Base-by-base conservation (phyloP, 2,888 invertebrate genomes). In the Camptogramma bilineatum region DNA sequence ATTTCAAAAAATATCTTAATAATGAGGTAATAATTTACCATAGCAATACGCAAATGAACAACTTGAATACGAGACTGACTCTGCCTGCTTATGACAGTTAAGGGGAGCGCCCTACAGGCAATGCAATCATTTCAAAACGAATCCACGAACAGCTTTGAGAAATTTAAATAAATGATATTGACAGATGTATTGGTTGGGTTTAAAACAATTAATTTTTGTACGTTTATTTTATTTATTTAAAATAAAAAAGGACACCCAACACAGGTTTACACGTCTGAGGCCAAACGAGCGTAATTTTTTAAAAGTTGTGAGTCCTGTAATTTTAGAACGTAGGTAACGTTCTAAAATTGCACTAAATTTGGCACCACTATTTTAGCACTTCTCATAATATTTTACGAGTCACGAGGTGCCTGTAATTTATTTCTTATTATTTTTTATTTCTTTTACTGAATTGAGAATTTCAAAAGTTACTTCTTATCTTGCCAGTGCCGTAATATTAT, bases 121-220 rank as follows among this genome's bases (percentile, higher is more conserved):
- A 42, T 42, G 61, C 54, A 62, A 62, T 62, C 61, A 62, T 62
- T 62, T 55, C 44, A 55, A 62, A 50, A 42, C 53, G 53, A 60
- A 61, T 53, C 48, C 50, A 54, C 48, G 52, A 31, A 39, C 17
- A 13, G 39, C 1, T 17, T 4, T 4, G 46, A n/a, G 39, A 39
- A 48, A 17, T 18, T 18, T 4, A 18, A 31, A 18, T 16, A 0
- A 1, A 39, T 60, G n/a, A n/a, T 48, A 1, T 21, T 53, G 53
- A 48, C 34, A 58, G 44, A 13, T 21, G 9, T 28, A 28, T 28
- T 28, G 28, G 4, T 8, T 1, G 0, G 28, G 28, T 28, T 28
- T 1, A 5, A 28, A 7, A 28, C 4, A 21, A 21, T 21, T n/a
- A n/a, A n/a, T n/a, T n/a, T n/a, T n/a, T n/a, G n/a, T 16, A n/a